phyloP scores from a whole-genome alignment of 37 sponge, comb jelly and placozoan genomes.

The Chondrilla cf. caribensis region DNA sequence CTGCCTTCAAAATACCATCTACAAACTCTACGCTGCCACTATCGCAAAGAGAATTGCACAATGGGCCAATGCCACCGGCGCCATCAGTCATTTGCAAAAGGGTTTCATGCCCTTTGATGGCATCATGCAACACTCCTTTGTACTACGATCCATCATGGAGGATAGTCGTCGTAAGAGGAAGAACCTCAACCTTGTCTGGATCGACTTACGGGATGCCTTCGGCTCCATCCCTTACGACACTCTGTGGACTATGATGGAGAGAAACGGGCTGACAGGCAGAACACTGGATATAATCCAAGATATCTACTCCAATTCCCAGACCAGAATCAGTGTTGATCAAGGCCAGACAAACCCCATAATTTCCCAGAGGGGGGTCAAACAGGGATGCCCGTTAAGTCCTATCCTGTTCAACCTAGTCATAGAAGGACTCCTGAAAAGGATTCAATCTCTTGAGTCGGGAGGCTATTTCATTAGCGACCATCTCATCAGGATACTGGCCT shows the following conservation, averaged over 20 bases:
- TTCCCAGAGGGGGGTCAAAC: constrained; percentile 27
- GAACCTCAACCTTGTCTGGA: constrained; percentile 30
- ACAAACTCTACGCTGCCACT: constrained; percentile 46
- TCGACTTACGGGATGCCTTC: constrained; percentile 48
- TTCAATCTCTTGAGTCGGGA: neutral
- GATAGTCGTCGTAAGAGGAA: constrained; percentile 24
- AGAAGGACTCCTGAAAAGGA: constrained; percentile 14
- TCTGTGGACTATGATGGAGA: constrained; percentile 22
- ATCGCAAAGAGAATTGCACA: constrained; percentile 31
- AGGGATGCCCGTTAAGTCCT: constrained; percentile 48
- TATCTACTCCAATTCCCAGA: constrained; percentile 23
- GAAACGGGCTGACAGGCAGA: neutral
- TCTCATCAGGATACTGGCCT: neutral
- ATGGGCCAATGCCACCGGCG: constrained; percentile 29
- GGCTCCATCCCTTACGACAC: constrained; percentile 37
- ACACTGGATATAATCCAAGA: constrained; percentile 7
- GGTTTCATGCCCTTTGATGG: constrained; percentile 48
- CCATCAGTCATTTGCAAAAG: constrained; percentile 22
- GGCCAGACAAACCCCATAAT: constrained; percentile 11
- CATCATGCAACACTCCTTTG: constrained; percentile 35
- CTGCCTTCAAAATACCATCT: constrained; percentile 39
- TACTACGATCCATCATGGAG: constrained; percentile 21
- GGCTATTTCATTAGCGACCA: neutral
- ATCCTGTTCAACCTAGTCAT: constrained; percentile 36
- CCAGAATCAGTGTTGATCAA: neutral